These are phyloP conservation scores for Phyllotis vaccarum DNA, from an alignment of 2,797 vertebrate species.

Conservation along the genomic window DNA sequence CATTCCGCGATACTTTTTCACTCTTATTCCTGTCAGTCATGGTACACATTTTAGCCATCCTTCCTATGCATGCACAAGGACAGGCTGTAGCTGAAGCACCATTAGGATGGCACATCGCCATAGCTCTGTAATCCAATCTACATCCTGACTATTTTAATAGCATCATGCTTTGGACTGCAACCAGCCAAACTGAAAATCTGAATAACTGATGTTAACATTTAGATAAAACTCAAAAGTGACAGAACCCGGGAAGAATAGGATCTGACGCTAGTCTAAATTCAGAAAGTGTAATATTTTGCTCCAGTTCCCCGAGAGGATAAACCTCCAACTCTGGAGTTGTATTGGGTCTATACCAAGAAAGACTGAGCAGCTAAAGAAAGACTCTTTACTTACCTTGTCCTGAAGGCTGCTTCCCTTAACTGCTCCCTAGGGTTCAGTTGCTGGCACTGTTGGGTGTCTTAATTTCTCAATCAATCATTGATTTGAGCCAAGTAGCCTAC, in stretches of 20 bases:
- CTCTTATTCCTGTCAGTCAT: constrained; percentile 71
- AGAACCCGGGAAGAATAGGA: constrained; percentile 52
- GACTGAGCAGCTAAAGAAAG: constrained; percentile 38
- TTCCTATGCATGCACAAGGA: constrained; percentile 13
- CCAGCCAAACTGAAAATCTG: constrained; percentile 48
- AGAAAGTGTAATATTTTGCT: constrained; percentile 67
- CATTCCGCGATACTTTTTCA: constrained; percentile 64
- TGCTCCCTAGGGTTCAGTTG: neutral
- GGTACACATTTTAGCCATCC: constrained; percentile 61
- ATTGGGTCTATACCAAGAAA: constrained; percentile 67
- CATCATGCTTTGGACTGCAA: constrained; percentile 36
- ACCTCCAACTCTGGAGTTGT: constrained; percentile 57
- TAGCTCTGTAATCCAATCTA: constrained; percentile 60
- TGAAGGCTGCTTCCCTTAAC: constrained; percentile 2
- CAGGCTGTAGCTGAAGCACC: constrained; percentile 35
- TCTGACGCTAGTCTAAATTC: constrained; percentile 53
- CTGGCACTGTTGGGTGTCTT: neutral
- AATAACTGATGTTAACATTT: constrained; percentile 64
- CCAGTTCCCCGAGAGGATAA: constrained; percentile 68
- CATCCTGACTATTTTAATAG: constrained; percentile 70
- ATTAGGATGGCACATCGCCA: constrained; percentile 62
- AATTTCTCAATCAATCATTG: constrained; percentile 32
- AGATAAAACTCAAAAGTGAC: constrained; percentile 61
- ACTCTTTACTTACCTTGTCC: neutral
- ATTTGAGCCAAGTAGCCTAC: constrained; percentile 35